These are phyloP conservation scores for Acanthurus tractus DNA, from an alignment of 2,797 vertebrate genomes.

Conservation along the genomic window DNA sequence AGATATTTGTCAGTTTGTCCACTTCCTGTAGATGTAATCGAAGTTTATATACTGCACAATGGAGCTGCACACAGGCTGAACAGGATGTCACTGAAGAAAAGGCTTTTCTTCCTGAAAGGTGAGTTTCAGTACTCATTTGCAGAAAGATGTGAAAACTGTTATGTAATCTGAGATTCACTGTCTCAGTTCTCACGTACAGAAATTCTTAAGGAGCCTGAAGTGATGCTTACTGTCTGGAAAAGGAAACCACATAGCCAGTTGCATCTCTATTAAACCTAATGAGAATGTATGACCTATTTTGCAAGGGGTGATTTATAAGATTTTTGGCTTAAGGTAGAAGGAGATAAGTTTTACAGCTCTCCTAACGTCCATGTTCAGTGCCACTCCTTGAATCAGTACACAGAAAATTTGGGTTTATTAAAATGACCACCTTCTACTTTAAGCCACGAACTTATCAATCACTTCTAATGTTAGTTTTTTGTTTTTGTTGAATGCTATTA, in stretches of 20 bases:
- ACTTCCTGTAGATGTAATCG: slow-evolving; percentile 7
- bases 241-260: neutral
- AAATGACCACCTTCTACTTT: too few relatives aligned
- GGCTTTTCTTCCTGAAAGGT: slow-evolving; percentile 54
- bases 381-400: too few relatives aligned
- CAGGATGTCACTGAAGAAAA: slow-evolving; percentile 58
- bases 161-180: neutral
- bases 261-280: slow-evolving; percentile 1
- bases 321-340: too few relatives aligned
- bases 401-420: too few relatives aligned
- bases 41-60: neutral
- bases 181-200: neutral
- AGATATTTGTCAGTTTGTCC: slow-evolving; percentile 23
- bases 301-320: too few relatives aligned
- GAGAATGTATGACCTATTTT: slow-evolving; percentile 43
- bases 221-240: neutral
- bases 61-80: slow-evolving; percentile 47
- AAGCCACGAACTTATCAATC: too few relatives aligned
- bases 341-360: too few relatives aligned
- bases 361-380: too few relatives aligned
- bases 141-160: slow-evolving; percentile 6
- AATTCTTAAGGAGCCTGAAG: neutral
- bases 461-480: neutral
- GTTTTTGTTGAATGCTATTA: neutral
- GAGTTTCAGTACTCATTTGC: slow-evolving; percentile 64